Conservation (phyloP, 2,113 vertebrate species). For the Montifringilla adamsi region DNA sequence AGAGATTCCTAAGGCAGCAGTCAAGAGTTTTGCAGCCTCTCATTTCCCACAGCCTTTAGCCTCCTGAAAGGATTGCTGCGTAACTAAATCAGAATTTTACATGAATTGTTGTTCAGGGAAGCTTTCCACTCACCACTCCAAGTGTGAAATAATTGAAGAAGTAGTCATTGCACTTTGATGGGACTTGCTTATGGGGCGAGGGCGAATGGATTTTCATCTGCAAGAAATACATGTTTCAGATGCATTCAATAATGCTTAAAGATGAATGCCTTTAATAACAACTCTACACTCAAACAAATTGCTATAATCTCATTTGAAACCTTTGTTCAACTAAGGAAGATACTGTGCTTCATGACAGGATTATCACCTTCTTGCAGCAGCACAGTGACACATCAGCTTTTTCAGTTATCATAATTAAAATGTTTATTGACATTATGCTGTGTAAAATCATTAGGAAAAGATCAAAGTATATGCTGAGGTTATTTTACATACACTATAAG, state of each 20-base stretch:
- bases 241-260: neutral
- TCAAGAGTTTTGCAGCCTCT: neutral
- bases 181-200: conserved; percentile 97
- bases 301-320: neutral
- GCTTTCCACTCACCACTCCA: conserved; percentile 87
- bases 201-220: conserved; percentile 99
- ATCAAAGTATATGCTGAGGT: neutral
- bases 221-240: conserved; percentile 21
- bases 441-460: neutral
- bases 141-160: conserved; percentile 99
- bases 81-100: neutral
- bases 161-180: conserved; percentile 99
- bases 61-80: neutral
- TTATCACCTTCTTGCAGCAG: neutral
- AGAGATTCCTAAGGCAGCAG: neutral
- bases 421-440: neutral
- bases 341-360: neutral
- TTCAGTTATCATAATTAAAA: neutral
- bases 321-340: neutral
- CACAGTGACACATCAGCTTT: neutral
- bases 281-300: neutral
- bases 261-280: neutral
- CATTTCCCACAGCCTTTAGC: neutral
- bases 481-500: neutral
- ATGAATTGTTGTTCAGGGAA: neutral